Conservation (phyloP, 2,113 vertebrate genomes). For the Herpailurus yagouaroundi region DNA sequence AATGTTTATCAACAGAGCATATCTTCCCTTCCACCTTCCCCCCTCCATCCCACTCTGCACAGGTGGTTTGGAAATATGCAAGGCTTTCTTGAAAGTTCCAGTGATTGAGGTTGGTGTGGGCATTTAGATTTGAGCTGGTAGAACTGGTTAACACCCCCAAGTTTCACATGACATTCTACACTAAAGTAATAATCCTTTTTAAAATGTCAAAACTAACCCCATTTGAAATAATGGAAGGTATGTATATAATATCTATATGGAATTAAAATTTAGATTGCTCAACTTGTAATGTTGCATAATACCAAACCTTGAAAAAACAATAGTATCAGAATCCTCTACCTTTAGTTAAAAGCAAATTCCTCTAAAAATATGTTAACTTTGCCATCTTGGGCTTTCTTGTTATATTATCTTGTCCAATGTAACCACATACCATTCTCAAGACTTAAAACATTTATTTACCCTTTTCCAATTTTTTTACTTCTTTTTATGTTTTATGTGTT, state of each 20-base stretch:
- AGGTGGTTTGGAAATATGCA: neutral
- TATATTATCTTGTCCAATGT: neutral
- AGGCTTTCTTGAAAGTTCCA: neutral
- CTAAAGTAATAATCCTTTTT: neutral
- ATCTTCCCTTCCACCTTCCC: rapidly evolving
- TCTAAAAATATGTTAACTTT: neutral
- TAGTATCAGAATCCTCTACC: neutral
- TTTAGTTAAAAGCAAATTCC: neutral
- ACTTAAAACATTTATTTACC: neutral
- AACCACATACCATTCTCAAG: neutral
- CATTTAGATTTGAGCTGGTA: neutral
- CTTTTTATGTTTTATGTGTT: neutral
- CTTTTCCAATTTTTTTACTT: neutral
- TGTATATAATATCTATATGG: neutral
- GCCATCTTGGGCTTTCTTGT: neutral
- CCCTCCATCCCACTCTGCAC: rapidly evolving
- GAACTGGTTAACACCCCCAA: neutral
- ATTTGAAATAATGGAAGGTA: neutral
- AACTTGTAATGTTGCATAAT: neutral
- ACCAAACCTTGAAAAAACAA: neutral
- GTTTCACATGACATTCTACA: neutral
- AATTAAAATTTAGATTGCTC: neutral
- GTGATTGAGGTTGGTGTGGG: neutral
- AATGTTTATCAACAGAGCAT: neutral
- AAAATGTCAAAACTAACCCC: neutral